Base-by-base conservation (phyloP, 2,113 vertebrate genomes). In the Gymnarchus niloticus region DNA sequence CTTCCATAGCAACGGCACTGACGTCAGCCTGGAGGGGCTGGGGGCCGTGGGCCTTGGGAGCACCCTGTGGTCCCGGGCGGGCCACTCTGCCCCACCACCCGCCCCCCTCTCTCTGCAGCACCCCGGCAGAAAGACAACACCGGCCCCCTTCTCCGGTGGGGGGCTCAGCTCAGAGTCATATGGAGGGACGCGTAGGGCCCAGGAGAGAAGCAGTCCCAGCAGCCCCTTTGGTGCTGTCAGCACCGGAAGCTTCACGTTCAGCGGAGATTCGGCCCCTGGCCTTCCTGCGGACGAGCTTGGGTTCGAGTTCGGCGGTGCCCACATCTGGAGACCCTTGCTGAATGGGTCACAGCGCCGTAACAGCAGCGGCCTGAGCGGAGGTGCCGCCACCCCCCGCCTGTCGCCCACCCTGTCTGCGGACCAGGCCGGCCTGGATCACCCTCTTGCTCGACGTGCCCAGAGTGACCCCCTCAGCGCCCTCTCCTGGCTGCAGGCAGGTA, bases 1-100 rank as follows among this genome's bases (percentile, higher is more conserved):
- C 94, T 99, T 99, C 93, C 98, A 99, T 89, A 95, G 95, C 91
- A 99, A 99, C 0, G 98, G 98, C 92, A 99, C 97, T 0, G 98
- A 99, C 1, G 98, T 99, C 84, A 97, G 98, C 88, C 92, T 99
- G 2, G 98, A 99, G 73, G 93, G 96, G 84, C 94, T 98, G 17
- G 95, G 96, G 7, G 49, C 93, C 0, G 85, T 95, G 44, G 93
- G 96, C 6, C 92, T 98, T 19, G 95, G 95, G 0, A 84, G 93
- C 0, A 86, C 95, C 1, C 92, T 97, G 8, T 99, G 98, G 98
- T 96, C 97, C 82, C 95, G 98, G 25, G 95, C 94, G 0, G 91
- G 92, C 0, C 92, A 25, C 80, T 85, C 69, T 0, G n/a, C 69
- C 9, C 28, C 84, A 3, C 65, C 69, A 41, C n/a, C 92, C 12